Percentiles rank a stretch among this genome's conserved stretches.
Evolutionary conservation across 2,113 vertebrate species (phyloP).

Genomic region (Nanorana parkeri): DNA sequence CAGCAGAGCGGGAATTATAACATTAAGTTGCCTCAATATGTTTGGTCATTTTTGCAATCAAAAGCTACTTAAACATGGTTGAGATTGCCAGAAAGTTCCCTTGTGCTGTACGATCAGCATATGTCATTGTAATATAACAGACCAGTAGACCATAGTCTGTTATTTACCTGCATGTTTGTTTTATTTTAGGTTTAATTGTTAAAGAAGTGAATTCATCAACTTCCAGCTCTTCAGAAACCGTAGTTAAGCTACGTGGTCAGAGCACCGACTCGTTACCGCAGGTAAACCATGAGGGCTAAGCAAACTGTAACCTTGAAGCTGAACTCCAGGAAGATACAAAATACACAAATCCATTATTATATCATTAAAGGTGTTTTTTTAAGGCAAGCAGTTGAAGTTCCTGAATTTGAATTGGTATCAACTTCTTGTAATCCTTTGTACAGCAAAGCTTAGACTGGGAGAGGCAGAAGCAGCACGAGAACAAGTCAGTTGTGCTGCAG

Average conservation of each 20-base stretch:
- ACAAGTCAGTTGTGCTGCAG: no score
- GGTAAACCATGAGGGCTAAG: slow-evolving; percentile 68
- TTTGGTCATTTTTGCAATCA: not conserved
- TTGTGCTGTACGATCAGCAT: not conserved
- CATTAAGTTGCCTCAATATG: no score
- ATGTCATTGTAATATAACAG: not conserved
- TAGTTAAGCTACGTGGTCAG: slow-evolving; percentile 94
- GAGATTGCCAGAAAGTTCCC: not conserved
- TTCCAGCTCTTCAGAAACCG: slow-evolving; percentile 95
- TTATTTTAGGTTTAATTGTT: slow-evolving; percentile 85
- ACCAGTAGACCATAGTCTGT: not conserved
- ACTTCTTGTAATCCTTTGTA: no score
- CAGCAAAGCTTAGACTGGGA: no score
- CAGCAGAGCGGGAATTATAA: no score
- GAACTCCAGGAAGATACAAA: no score
- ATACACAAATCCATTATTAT: no score
- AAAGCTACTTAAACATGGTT: not conserved
- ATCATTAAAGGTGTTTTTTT: no score
- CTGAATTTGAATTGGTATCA: no score
- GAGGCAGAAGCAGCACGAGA: no score
- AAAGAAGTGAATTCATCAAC: slow-evolving; percentile 95
- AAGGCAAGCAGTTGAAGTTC: no score
- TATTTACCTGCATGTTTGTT: not conserved
- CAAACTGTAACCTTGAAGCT: no score
- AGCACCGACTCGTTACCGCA: slow-evolving; percentile 96